Percentiles rank a stretch among this genome's conserved stretches.
These are phyloP conservation scores for Vidua macroura DNA, from an alignment of 2,113 vertebrate genomes.

Conservation along the genomic window DNA sequence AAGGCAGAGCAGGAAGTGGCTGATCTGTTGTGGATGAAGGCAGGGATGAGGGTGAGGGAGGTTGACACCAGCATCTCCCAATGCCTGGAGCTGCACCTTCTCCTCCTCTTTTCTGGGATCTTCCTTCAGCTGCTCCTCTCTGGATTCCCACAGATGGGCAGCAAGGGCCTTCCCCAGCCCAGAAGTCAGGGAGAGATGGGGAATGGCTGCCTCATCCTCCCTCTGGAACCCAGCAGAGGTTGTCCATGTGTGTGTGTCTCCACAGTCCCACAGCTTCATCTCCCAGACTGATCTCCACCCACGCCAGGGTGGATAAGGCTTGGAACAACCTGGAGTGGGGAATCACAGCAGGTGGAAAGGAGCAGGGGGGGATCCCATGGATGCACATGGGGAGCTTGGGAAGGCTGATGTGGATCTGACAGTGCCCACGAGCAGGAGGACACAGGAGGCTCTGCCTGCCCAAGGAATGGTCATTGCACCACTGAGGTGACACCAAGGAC, in stretches of 20 bases:
- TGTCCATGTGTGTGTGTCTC: too few relatives aligned
- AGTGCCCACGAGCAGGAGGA: not conserved
- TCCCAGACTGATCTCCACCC: not conserved
- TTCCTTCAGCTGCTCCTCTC: not conserved
- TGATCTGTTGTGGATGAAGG: not conserved
- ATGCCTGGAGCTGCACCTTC: rapidly evolving
- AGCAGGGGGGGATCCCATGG: not conserved
- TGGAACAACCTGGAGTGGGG: not conserved
- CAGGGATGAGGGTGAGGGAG: not conserved
- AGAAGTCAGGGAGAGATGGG: not conserved
- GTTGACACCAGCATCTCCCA: not conserved
- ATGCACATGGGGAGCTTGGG: not conserved
- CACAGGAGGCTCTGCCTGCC: not conserved
- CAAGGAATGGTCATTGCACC: not conserved
- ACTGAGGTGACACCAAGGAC: not conserved
- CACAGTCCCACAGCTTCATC: not conserved
- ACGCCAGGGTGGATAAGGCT: not conserved
- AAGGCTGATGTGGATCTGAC: not conserved
- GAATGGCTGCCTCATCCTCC: not conserved
- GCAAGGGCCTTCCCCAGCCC: not conserved
- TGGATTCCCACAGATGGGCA: not conserved
- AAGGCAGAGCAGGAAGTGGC: not conserved
- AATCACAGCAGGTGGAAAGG: not conserved
- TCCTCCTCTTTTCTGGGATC: not conserved
- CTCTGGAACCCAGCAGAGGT: not conserved